Evolutionary conservation across 2,888 invertebrate genomes (phyloP).

Genomic region (Diarsia brunnea): DNA sequence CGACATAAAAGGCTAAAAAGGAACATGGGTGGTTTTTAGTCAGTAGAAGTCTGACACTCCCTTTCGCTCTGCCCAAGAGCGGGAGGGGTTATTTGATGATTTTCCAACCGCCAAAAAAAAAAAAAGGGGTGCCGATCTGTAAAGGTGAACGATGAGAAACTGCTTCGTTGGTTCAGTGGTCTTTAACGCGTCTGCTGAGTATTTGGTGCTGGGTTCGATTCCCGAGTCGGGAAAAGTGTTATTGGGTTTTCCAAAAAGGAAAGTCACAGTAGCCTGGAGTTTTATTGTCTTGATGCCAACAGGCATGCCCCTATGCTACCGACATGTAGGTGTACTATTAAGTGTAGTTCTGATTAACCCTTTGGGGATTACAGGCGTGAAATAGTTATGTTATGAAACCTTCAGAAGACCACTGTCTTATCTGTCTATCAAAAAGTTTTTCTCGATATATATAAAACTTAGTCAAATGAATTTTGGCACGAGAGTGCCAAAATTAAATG

Average conservation of each 20-base stretch:
- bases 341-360: background rate
- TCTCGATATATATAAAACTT: background rate
- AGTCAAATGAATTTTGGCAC: background rate
- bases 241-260: background rate
- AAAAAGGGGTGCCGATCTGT: too few species aligned
- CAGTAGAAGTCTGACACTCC: too few species aligned
- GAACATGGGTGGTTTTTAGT: too few species aligned
- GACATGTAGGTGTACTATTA: background rate
- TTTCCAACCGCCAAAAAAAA: too few species aligned
- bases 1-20: too few species aligned
- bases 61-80: too few species aligned
- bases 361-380: background rate
- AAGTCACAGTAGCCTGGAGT: background rate
- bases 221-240: rapidly evolving
- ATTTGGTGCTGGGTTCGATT: background rate
- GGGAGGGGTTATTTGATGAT: too few species aligned
- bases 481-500: too few species aligned
- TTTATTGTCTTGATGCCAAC: background rate
- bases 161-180: background rate
- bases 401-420: background rate
- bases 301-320: background rate
- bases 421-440: background rate
- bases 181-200: too few species aligned
- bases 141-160: background rate
- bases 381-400: background rate